Base-by-base conservation (phyloP, 2,888 invertebrate species). In the Eudiplozoon nipponicum region DNA sequence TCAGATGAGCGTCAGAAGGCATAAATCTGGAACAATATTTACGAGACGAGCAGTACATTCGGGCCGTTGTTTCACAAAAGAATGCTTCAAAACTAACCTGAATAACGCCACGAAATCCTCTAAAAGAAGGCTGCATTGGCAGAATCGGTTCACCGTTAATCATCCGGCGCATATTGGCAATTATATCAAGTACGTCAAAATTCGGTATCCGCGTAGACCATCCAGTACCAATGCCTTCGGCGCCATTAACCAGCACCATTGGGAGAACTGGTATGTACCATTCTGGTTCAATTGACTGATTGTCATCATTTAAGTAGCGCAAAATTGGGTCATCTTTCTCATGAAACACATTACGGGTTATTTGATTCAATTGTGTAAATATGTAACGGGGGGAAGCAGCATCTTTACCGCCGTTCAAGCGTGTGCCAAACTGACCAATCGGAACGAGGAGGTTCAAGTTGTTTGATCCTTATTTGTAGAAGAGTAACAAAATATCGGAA, bases 181-280 rank as follows among this genome's bases (percentile, higher is more conserved):
- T 71, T 38, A 94, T 67, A 44, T 86, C 84, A 38, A 81, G 63
- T 0, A 86, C 78, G 61, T 86, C 80, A 55, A 74, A 80, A 60
- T 90, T 90, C 2, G 78, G 76, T 51, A 94, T 74, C 58, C 77
- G 84, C 0, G 86, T 90, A 62, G 76, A 76, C 86, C 86, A 90
- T 15, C 86, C 90, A 0, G 90, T 90, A 36, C 86, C 90, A 50
- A 94, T 90, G 47, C 81, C 94, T 45, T 86, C 84, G 1, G 84
- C 76, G 1, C 94, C 94, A 54, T 94, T 94, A 0, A 94, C 74
- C 35, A 94, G 62, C 15, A 90, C 68, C 76, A 81, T 84, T 1
- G 94, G 94, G 45, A 94, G 68, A 46, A 90, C 73, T 0, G 94
- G 94, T 3, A 43, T 23, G 31, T 43, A 45, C 43, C 43, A 76